A percentile compares a stretch with the other conserved stretches of the same genome.
These are phyloP conservation scores for Spea bombifrons DNA, from an alignment of 2,113 vertebrate genomes.

Conservation along the genomic window DNA sequence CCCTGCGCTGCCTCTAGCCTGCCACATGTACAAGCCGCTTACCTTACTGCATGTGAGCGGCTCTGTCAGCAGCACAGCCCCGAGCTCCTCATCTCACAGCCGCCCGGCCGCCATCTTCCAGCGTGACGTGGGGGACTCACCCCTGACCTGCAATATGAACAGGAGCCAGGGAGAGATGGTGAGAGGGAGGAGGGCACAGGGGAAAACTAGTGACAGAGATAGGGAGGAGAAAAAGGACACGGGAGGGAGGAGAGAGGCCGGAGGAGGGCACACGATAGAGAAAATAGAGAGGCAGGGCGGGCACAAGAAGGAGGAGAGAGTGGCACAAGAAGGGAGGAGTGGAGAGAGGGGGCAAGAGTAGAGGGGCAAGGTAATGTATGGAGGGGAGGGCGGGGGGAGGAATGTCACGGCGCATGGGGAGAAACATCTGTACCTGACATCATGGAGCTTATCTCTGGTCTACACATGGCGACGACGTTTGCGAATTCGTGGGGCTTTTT, in stretches of 20 bases:
- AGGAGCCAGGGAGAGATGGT: constrained; percentile 66
- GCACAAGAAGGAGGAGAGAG: constrained; percentile 5
- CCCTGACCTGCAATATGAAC: constrained; percentile 79
- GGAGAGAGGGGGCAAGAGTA: not conserved
- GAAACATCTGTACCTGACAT: not conserved
- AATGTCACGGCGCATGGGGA: not conserved
- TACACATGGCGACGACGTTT: too few species aligned
- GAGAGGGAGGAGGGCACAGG: constrained; percentile 47
- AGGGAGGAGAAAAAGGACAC: constrained; percentile 14
- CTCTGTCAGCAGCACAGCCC: constrained; percentile 30
- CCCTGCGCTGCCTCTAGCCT: not conserved
- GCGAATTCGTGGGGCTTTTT: too few species aligned
- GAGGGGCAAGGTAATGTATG: not conserved
- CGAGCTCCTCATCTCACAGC: constrained; percentile 21
- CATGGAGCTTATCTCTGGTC: too few species aligned
- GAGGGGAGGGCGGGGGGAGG: not conserved
- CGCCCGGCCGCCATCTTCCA: constrained; percentile 76
- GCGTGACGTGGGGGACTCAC: constrained; percentile 78
- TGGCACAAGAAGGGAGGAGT: constrained; percentile 16
- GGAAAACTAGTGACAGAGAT: constrained; percentile 20
- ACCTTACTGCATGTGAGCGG: constrained; percentile 46
- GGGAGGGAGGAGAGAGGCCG: constrained; percentile 6
- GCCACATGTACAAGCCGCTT: not conserved
- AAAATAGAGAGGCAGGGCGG: constrained; percentile 5
- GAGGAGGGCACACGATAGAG: constrained; percentile 18